Percentiles rank a stretch among this genome's conserved stretches.
These are phyloP conservation scores for Mohoua ochrocephala DNA, from an alignment of 2,113 vertebrate genomes.

Conservation along the genomic window DNA sequence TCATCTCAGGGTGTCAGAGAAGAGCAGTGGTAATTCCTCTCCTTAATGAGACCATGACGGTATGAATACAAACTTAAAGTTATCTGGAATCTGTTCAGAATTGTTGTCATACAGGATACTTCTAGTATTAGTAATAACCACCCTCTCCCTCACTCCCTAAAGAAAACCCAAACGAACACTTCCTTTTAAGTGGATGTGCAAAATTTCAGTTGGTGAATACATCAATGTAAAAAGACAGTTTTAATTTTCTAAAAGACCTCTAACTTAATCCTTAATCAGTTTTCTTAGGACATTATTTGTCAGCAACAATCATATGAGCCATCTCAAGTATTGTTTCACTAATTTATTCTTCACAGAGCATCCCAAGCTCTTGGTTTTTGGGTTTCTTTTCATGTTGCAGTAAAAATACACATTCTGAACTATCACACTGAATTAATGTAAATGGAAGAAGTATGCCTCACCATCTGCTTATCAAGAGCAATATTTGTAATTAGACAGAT, in stretches of 20 bases:
- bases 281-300: neutral
- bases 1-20: neutral
- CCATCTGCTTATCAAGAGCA: neutral
- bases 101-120: neutral
- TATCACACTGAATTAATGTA: neutral
- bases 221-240: neutral
- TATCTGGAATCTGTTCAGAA: neutral
- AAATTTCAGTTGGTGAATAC: neutral
- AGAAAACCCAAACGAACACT: neutral
- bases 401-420: neutral
- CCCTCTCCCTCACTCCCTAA: neutral
- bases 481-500: neutral
- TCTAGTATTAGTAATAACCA: neutral
- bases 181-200: neutral
- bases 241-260: neutral
- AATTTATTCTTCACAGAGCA: neutral
- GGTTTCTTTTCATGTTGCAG: neutral
- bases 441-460: neutral
- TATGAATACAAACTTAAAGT: neutral
- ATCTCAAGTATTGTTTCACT: neutral
- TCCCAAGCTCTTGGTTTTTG: neutral
- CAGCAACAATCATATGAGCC: neutral
- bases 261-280: neutral
- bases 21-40: neutral
- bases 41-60: neutral